Percentiles rank a stretch among this genome's conserved stretches.
These are phyloP conservation scores for Hormaphis cornu DNA, from an alignment of 1,140 invertebrate genomes.

Conservation along the genomic window DNA sequence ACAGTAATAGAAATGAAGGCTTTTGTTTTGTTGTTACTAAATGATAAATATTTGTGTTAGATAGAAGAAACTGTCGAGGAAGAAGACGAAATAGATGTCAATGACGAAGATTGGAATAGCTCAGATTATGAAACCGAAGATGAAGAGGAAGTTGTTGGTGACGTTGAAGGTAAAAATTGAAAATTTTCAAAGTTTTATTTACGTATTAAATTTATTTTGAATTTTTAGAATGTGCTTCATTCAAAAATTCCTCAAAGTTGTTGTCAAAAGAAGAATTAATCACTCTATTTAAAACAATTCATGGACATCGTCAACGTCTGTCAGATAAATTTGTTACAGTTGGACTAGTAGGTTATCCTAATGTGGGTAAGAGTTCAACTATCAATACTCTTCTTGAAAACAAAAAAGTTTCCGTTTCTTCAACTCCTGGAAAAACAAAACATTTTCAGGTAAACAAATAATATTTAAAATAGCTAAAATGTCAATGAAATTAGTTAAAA, in stretches of 20 bases:
- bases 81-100: conserved; percentile 35
- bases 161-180: conserved; percentile 33
- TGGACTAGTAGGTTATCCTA: conserved; percentile 95
- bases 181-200: neutral
- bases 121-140: conserved; percentile 39
- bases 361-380: conserved; percentile 98
- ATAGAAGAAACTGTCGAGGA: conserved; percentile 36
- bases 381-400: conserved; percentile 83
- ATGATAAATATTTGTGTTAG: neutral
- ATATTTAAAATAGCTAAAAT: no score
- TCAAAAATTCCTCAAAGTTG: conserved; percentile 46
- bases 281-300: conserved; percentile 58
- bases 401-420: conserved; percentile 77
- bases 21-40: neutral
- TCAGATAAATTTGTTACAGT: conserved; percentile 54
- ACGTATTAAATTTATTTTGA: neutral
- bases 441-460: conserved; percentile 67
- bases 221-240: conserved; percentile 2
- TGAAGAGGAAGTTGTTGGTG: conserved; percentile 36
- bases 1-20: neutral
- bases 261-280: conserved; percentile 52
- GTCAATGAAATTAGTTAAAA: no score
- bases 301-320: conserved; percentile 47
- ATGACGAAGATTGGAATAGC: conserved; percentile 35
- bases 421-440: conserved; percentile 69